Evolutionary conservation across 2,797 vertebrate genomes (phyloP).

Genomic region (Myripristis jacobus): DNA sequence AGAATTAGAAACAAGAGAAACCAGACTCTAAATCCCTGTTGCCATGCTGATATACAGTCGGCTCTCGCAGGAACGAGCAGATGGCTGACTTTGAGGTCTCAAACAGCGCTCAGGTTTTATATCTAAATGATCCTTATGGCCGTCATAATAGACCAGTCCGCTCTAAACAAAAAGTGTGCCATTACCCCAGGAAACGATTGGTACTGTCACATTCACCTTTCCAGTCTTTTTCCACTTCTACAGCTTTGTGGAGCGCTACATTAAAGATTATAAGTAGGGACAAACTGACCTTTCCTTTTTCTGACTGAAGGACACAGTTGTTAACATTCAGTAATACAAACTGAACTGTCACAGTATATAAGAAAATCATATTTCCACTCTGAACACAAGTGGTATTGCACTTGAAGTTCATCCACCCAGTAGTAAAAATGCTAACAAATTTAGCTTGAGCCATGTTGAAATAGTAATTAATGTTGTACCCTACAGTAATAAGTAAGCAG

Average conservation of each 20-base stretch:
- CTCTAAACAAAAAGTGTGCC: neutral
- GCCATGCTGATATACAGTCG: too few relatives aligned
- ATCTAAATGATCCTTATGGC: neutral
- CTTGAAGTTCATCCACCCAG: too few relatives aligned
- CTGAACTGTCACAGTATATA: neutral
- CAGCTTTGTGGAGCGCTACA: too few relatives aligned
- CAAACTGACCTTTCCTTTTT: neutral
- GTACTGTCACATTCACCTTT: neutral
- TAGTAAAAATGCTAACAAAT: too few relatives aligned
- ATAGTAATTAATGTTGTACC: too few relatives aligned
- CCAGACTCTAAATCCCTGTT: too few relatives aligned
- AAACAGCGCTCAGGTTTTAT: neutral
- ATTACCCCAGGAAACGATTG: neutral
- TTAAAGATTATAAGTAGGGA: neutral
- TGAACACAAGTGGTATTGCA: neutral
- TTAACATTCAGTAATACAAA: neutral
- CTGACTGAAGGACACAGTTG: neutral
- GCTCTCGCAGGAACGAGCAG: too few relatives aligned
- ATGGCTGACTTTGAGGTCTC: neutral
- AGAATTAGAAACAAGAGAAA: neutral
- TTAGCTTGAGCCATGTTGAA: too few relatives aligned
- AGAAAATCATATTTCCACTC: neutral
- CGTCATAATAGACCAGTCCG: neutral
- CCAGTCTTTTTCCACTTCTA: neutral
- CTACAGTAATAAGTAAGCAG: too few relatives aligned